phyloP scores from a whole-genome alignment of 2,113 vertebrate genomes.

The Hypocryptadius cinnamomeus region DNA sequence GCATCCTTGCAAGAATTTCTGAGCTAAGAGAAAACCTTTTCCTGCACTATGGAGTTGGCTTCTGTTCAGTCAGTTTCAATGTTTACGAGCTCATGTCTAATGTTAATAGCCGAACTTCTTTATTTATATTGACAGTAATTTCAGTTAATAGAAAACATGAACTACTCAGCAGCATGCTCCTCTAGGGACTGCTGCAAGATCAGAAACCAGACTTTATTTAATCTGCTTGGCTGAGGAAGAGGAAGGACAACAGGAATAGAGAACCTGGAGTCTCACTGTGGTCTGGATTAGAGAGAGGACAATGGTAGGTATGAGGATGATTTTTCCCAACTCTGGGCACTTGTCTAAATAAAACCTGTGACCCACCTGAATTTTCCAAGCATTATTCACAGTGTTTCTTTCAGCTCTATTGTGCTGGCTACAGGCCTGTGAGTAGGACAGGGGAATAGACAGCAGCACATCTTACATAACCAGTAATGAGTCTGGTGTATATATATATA shows the following conservation, averaged over 20 bases:
- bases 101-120: not conserved
- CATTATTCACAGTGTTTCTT: not conserved
- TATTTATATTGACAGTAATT: conserved; percentile 50
- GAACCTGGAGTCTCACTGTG: not conserved
- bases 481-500: not conserved
- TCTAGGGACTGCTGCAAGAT: not conserved
- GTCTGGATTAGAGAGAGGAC: not conserved
- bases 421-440: not conserved
- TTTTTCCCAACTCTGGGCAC: not conserved
- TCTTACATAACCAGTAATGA: not conserved
- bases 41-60: not conserved
- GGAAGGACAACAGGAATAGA: not conserved
- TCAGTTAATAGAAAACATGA: conserved; percentile 28
- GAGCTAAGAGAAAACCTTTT: not conserved
- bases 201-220: not conserved
- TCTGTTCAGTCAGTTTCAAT: not conserved
- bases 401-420: not conserved
- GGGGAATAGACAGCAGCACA: not conserved
- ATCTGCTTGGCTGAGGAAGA: not conserved
- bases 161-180: not conserved
- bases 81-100: not conserved
- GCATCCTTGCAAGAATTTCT: not conserved
- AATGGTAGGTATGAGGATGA: not conserved
- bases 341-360: not conserved
- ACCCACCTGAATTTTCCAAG: not conserved